Evolutionary conservation across 2,113 vertebrate genomes (phyloP).

Genomic region (Microtus montanus): DNA sequence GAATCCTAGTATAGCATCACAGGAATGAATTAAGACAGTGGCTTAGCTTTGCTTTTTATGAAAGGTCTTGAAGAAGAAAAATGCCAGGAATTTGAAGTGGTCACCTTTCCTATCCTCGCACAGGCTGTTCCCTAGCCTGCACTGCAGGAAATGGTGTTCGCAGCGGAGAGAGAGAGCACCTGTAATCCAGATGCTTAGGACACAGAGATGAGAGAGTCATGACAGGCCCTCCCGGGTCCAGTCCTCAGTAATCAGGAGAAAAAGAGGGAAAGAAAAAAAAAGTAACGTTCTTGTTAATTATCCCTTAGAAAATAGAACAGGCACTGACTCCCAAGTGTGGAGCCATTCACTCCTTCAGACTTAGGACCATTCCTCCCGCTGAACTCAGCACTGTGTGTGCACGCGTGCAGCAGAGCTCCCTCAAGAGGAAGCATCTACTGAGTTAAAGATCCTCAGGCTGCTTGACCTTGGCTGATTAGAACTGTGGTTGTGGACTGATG

Average conservation of each 20-base stretch:
- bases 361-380: not conserved
- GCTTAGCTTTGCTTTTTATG: not conserved
- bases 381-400: not conserved
- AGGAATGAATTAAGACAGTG: not conserved
- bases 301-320: constrained; percentile 22
- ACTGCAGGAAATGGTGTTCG: not conserved
- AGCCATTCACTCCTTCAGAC: constrained; percentile 27
- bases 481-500: not conserved
- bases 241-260: not conserved
- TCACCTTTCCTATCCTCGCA: not conserved
- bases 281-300: not conserved
- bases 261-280: not conserved
- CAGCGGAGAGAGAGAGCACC: not conserved
- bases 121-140: not conserved
- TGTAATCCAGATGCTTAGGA: too few relatives aligned
- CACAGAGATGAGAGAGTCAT: not conserved
- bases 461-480: not conserved
- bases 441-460: not conserved
- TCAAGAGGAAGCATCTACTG: not conserved
- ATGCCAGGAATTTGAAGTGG: not conserved
- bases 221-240: not conserved
- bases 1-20: not conserved
- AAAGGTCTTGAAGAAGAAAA: not conserved
- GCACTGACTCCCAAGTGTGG: constrained; percentile 23
- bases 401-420: not conserved